Base-by-base conservation (phyloP, 1,140 invertebrate species). In the Apocrypta bakeri region DNA sequence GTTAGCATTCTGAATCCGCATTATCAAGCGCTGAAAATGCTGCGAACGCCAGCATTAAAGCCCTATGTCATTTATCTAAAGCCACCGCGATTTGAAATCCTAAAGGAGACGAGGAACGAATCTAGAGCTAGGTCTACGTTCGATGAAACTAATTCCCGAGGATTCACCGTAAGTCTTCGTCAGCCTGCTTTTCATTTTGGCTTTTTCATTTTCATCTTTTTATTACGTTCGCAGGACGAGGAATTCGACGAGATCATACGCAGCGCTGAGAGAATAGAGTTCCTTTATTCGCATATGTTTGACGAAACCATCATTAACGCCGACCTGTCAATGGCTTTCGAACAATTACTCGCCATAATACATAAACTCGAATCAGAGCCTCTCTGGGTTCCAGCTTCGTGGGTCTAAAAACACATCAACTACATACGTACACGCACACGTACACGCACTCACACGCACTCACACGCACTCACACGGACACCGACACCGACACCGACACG, bases 1-100 rank as follows among this genome's bases (percentile, higher is more conserved):
- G 96, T 98, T 14, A 98, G 98, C 88, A 94, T 99, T n/a, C 92
- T 99, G 29, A 99, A 96, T 91, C 97, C 98, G 14, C 98, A 99
- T 92, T 98, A 98, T 90, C 95, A 99, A 93, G 97, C 98, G 8
- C 92, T 99, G 61, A 98, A 98, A 92, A 96, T 97, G 93, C 90
- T 99, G 69, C 93, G 98, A 84, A 97, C 95, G 24, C 95, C 97
- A 21, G 96, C 97, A 86, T 93, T 99, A 84, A 99, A 98, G 91
- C 98, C 98, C 42, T 99, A 98, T 91, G 95, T 99, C 37, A 95
- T 99, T 84, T 99, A 98, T 90, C 94, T 99, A 27, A 97, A 97
- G 88, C 97, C 98, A 68, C 98, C 98, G 33, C 93, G 95, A 85
- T 94, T 99, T 84, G 96, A 97, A 68, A 94, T 95, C 75, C 93